These are phyloP conservation scores for Apocheima hispidaria DNA, from an alignment of 2,888 invertebrate species.

Conservation along the genomic window DNA sequence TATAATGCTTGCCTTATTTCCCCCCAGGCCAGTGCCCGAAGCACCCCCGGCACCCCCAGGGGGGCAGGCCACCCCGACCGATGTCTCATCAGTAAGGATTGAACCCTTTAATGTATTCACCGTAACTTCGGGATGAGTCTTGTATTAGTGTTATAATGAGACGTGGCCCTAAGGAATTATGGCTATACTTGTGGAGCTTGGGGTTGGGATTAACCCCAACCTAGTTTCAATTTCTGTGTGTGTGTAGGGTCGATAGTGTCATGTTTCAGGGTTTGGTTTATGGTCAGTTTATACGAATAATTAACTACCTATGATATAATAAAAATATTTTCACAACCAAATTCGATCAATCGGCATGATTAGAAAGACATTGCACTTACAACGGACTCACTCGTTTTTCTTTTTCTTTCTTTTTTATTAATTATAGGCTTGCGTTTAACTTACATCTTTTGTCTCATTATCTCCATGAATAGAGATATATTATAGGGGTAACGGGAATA, in stretches of 20 bases:
- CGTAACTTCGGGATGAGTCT: constrained; percentile 86
- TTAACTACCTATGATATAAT: constrained; percentile 45
- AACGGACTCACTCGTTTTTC: too few species aligned
- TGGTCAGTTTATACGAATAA: constrained; percentile 45
- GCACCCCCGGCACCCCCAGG: constrained; percentile 68
- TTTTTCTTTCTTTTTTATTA: too few species aligned
- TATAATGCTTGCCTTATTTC: constrained; percentile 84
- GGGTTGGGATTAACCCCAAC: constrained; percentile 78
- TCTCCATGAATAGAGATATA: too few species aligned
- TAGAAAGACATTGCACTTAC: too few species aligned
- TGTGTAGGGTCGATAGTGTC: constrained; percentile 66
- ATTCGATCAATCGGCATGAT: too few species aligned
- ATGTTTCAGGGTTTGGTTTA: constrained; percentile 44
- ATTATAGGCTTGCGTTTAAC: too few species aligned
- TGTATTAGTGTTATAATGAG: constrained; percentile 87
- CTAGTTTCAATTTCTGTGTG: constrained; percentile 82
- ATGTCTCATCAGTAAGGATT: constrained; percentile 86
- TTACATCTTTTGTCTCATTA: too few species aligned
- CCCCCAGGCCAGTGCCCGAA: constrained; percentile 75
- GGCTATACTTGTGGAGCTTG: constrained; percentile 79
- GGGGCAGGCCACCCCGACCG: constrained; percentile 72
- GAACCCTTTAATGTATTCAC: constrained; percentile 86
- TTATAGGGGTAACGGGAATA: too few species aligned
- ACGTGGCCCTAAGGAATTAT: constrained; percentile 85
- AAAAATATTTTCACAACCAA: constrained; percentile 18